A percentile compares a stretch with the other conserved stretches of the same genome.
phyloP scores from a whole-genome alignment of 2,888 invertebrate genomes.

The Eristalinus aeneus region DNA sequence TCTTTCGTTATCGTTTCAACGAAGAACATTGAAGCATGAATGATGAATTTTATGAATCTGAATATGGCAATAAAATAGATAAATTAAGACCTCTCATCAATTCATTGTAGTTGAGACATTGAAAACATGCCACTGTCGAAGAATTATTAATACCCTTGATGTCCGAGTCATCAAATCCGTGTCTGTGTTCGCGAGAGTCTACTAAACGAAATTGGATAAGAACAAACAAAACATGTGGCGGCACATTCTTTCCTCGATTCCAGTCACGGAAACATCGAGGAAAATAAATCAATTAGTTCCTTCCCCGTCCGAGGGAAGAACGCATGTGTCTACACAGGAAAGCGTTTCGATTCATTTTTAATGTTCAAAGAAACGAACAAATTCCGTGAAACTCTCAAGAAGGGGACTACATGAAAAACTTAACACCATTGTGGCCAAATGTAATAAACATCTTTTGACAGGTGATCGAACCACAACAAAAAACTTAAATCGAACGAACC shows the following conservation, averaged over 20 bases:
- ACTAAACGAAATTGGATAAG: neutral
- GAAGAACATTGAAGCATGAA: neutral
- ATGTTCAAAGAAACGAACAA: neutral
- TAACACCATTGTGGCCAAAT: neutral
- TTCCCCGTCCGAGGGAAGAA: neutral
- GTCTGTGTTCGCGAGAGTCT: neutral
- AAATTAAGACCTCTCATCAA: neutral
- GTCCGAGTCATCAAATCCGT: neutral
- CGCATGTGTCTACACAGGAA: neutral
- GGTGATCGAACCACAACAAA: neutral
- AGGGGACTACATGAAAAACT: neutral
- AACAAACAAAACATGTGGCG: neutral
- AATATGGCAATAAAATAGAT: neutral
- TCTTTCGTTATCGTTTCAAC: neutral
- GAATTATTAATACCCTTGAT: neutral
- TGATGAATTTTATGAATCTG: neutral
- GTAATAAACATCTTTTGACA: neutral
- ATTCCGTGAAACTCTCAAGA: neutral
- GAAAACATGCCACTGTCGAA: neutral
- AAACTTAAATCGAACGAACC: neutral
- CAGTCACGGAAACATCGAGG: neutral
- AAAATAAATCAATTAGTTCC: neutral
- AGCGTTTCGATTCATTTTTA: neutral
- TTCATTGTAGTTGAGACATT: neutral
- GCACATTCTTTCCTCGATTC: neutral